Percentiles rank a stretch among this genome's conserved stretches.
Conservation (phyloP, 2,113 vertebrate species). For the Marcusenius ussheri region DNA sequence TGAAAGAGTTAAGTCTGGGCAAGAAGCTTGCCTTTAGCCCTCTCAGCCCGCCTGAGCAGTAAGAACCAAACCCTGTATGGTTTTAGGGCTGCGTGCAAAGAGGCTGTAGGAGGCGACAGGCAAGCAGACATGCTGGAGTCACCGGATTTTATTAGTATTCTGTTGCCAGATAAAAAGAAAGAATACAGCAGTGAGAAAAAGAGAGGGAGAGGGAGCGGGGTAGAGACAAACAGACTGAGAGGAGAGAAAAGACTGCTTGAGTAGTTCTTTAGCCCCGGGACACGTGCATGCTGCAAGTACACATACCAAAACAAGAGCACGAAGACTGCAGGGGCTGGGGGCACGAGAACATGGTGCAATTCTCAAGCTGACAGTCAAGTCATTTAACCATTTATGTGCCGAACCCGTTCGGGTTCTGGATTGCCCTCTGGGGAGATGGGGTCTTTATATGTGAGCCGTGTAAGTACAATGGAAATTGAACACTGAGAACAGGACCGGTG, state of each 20-base stretch:
- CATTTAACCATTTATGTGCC: conserved; percentile 21
- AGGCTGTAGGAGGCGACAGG: conserved; percentile 58
- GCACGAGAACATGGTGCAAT: conserved; percentile 4
- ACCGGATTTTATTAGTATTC: conserved; percentile 70
- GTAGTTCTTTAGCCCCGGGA: conserved; percentile 40
- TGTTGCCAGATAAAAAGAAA: conserved; percentile 64
- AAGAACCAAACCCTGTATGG: conserved; percentile 31
- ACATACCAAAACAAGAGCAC: conserved; percentile 42
- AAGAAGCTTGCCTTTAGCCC: background rate
- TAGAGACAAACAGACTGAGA: background rate
- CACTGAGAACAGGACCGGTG: background rate
- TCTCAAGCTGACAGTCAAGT: background rate
- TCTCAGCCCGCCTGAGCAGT: conserved; percentile 2
- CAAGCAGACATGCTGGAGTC: conserved; percentile 80
- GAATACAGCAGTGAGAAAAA: conserved; percentile 24
- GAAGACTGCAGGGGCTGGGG: conserved; percentile 10
- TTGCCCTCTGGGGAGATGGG: background rate
- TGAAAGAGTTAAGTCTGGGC: conserved; percentile 51
- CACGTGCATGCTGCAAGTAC: conserved; percentile 42
- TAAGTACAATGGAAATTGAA: background rate
- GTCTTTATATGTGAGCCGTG: background rate
- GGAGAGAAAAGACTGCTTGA: conserved; percentile 36
- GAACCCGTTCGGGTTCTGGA: background rate
- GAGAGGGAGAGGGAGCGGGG: conserved; percentile 2
- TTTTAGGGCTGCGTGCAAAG: conserved; percentile 62